Conservation (phyloP, 2,888 invertebrate species). For the Agonopterix subpropinquella region DNA sequence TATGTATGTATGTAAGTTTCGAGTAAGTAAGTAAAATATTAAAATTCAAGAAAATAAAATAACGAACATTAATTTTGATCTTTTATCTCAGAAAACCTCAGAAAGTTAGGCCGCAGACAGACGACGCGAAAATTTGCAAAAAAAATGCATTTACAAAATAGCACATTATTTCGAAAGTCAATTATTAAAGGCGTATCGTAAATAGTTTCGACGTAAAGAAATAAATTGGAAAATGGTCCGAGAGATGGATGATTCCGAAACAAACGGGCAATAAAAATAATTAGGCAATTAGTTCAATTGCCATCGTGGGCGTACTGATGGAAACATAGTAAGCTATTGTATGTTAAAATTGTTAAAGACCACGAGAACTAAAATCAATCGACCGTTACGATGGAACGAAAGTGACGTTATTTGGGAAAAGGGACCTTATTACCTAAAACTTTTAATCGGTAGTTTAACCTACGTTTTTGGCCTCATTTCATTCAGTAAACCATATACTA, state of each 20-base stretch:
- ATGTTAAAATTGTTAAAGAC: constrained; percentile 17
- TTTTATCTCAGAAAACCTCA: too few species aligned
- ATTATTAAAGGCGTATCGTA: neutral
- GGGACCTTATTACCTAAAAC: too few species aligned
- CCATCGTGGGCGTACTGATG: constrained; percentile 46
- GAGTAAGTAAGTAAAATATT: too few species aligned
- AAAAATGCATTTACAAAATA: too few species aligned
- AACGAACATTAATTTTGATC: too few species aligned
- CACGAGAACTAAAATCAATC: constrained; percentile 20
- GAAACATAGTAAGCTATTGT: constrained; percentile 40
- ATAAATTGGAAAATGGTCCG: constrained; percentile 51
- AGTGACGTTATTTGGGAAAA: constrained; percentile 2
- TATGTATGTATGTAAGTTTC: too few species aligned
- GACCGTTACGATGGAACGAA: constrained; percentile 15
- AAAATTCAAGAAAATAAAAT: too few species aligned
- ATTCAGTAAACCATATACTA: too few species aligned
- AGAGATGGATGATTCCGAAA: constrained; percentile 44
- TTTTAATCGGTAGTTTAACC: too few species aligned
- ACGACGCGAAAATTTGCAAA: too few species aligned
- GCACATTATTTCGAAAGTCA: neutral
- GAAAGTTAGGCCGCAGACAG: too few species aligned
- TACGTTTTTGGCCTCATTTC: too few species aligned
- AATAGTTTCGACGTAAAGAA: neutral
- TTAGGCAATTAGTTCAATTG: constrained; percentile 65
- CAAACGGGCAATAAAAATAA: constrained; percentile 71